These are phyloP conservation scores for Athene noctua DNA, from an alignment of 2,113 vertebrate genomes.

Conservation along the genomic window DNA sequence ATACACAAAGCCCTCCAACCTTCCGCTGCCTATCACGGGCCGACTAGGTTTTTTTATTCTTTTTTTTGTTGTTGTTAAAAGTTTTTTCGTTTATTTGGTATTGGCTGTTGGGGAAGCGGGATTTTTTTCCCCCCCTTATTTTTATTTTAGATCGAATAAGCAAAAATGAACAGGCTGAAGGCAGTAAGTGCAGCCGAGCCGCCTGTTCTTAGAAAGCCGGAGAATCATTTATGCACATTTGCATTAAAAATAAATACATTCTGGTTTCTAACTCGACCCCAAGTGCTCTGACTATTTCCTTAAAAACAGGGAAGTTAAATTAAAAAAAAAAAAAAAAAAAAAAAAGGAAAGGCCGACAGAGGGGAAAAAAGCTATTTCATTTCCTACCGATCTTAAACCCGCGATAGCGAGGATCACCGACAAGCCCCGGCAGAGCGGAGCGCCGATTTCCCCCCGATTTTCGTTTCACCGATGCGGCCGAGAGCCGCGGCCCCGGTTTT, in stretches of 20 bases:
- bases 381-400: not conserved
- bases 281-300: not conserved
- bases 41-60: not conserved
- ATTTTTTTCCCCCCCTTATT: not conserved
- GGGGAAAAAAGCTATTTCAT: not conserved
- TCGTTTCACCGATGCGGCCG: not conserved
- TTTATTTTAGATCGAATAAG: not conserved
- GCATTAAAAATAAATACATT: conserved; percentile 44
- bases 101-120: not conserved
- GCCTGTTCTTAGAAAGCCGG: conserved; percentile 36
- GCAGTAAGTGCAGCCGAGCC: not conserved
- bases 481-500: not conserved
- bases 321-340: not conserved
- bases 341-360: not conserved
- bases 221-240: not conserved
- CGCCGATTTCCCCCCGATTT: not conserved
- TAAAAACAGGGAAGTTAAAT: not conserved
- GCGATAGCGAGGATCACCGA: not conserved
- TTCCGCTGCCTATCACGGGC: not conserved
- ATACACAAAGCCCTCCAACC: not conserved
- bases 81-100: not conserved
- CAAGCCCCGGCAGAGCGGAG: not conserved
- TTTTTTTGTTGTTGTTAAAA: not conserved
- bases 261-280: not conserved
- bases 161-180: not conserved